Base-by-base conservation (phyloP, 2,113 vertebrate species). In the Menura novaehollandiae region DNA sequence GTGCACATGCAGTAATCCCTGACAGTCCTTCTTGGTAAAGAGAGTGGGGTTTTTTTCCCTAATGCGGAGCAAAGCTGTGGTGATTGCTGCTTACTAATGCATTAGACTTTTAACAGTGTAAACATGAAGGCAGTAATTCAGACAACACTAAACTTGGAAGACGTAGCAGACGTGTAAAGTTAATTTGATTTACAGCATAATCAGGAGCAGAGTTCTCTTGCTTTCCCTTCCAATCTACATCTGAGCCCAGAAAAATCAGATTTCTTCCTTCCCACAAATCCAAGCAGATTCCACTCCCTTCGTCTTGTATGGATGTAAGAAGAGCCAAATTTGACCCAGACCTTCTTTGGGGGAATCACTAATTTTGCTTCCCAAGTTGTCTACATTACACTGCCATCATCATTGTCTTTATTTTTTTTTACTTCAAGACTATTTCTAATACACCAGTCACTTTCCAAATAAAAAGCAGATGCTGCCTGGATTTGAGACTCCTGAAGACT, bases 121-220 rank as follows among this genome's bases (percentile, higher is more conserved):
- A 96, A 96, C 86, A 96, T 69, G 80, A 92, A 96, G 85, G 90
- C 92, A 92, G 79, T 93, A 96, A 96, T 93, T 97, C 96, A 96
- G 86, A 93, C 85, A 95, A 92, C 95, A 94, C 83, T 94, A 91
- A 95, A 95, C 79, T 84, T 96, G 88, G 94, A 94, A 93, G 95
- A 95, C 2, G 0, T 30, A 88, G 51, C 68, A 95, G 82, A 84
- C 9, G 0, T 78, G 68, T 84, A 89, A 94, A 93, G 83, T 87
- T 96, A 96, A 96, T 95, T 93, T 96, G 85, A 97, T 96, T 95
- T 96, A 87, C 64, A 53, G 76, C 28, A 87, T 89, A 92, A 96
- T 89, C 73, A 92, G 68, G 47, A 84, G 49, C 79, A 93, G 85
- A 96, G 72, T 75, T 85, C 73, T 84, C 47, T 64, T 78, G 49